Percentiles rank a stretch among this genome's conserved stretches.
phyloP scores from a whole-genome alignment of 2,797 vertebrate species.

The Heliangelus exortis region DNA sequence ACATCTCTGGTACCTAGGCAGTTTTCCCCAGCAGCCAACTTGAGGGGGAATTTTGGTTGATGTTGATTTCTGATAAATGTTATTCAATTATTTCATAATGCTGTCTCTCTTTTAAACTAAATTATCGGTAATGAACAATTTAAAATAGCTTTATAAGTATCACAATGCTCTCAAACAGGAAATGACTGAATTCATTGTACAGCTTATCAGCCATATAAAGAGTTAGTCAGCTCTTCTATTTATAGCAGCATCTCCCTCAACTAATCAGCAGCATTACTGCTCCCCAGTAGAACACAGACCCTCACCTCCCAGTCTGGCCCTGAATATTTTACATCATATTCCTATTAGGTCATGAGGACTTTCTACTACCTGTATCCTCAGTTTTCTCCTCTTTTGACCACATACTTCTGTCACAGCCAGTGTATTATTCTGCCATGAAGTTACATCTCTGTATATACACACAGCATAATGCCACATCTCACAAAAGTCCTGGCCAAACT shows the following conservation, averaged over 20 bases:
- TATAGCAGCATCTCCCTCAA: constrained; percentile 14
- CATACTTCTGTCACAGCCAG: neutral
- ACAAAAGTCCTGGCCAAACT: neutral
- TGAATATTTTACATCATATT: neutral
- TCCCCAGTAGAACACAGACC: constrained; percentile 6
- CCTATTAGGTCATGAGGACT: neutral
- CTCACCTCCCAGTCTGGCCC: neutral
- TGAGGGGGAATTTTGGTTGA: neutral
- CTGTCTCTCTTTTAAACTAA: neutral
- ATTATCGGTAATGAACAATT: constrained; percentile 31
- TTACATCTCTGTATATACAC: neutral
- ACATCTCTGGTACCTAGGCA: neutral
- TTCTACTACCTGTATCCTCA: neutral
- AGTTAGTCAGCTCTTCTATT: constrained; percentile 26
- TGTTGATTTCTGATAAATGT: neutral
- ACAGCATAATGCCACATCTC: neutral
- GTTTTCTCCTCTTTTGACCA: neutral
- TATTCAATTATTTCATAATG: neutral
- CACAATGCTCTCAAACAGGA: constrained; percentile 1
- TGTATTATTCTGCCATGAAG: neutral
- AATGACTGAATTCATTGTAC: neutral
- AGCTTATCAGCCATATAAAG: neutral
- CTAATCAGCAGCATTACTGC: constrained; percentile 16
- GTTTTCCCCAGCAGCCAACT: neutral
- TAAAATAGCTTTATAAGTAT: constrained; percentile 35